phyloP scores from a whole-genome alignment of 1,140 invertebrate species.

The Coelopa frigida region DNA sequence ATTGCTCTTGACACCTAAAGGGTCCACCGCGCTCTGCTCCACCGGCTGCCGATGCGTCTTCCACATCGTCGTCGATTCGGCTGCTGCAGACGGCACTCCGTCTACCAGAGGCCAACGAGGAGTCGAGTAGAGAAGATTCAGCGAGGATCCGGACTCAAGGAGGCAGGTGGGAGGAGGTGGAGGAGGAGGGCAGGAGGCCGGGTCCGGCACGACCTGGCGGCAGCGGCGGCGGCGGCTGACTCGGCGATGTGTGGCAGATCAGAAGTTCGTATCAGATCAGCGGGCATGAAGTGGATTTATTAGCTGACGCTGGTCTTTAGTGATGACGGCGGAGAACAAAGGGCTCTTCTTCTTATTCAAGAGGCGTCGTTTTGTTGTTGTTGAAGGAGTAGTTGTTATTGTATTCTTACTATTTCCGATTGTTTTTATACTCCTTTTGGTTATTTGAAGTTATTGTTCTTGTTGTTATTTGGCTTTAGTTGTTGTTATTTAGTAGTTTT shows the following conservation, averaged over 20 bases:
- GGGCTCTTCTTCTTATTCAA: slow-evolving; percentile 20
- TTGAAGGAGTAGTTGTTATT: neutral
- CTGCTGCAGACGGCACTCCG: too few species aligned
- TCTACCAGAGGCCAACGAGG: too few species aligned
- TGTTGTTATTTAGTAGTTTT: neutral
- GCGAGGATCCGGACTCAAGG: too few species aligned
- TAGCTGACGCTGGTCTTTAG: slow-evolving; percentile 45
- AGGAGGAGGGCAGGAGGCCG: slow-evolving; percentile 20
- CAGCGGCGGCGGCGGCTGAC: neutral
- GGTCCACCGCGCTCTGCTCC: slow-evolving; percentile 21
- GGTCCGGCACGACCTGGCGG: slow-evolving; percentile 29
- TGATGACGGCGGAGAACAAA: slow-evolving; percentile 44
- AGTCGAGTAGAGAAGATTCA: too few species aligned
- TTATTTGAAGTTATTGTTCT: neutral
- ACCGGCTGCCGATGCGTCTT: neutral
- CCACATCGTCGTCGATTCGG: neutral
- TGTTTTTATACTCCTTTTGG: slow-evolving; percentile 1
- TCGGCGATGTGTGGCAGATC: slow-evolving; percentile 15
- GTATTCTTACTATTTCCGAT: neutral
- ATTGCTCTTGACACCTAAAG: slow-evolving; percentile 46
- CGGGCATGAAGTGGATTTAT: slow-evolving; percentile 41
- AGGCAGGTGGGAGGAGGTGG: too few species aligned
- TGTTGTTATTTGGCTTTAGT: neutral
- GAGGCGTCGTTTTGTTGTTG: neutral
- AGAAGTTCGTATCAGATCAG: slow-evolving; percentile 21